These are phyloP conservation scores for Rynchops niger DNA, from an alignment of 2,113 vertebrate genomes.

Conservation along the genomic window DNA sequence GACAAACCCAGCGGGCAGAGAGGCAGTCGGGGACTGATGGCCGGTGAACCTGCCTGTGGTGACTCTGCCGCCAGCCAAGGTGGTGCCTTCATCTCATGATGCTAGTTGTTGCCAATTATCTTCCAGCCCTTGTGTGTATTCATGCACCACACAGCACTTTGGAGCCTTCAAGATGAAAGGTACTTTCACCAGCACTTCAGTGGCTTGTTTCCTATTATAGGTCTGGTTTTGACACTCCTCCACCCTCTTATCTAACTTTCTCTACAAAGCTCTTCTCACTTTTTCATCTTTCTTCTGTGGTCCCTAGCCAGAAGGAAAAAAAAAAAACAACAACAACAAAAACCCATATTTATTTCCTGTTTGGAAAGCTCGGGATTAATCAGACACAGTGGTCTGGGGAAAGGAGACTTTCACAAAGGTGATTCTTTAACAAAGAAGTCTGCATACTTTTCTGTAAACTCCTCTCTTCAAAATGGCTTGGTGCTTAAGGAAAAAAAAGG, in stretches of 20 bases:
- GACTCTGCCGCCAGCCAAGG: neutral
- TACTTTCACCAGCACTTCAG: conserved; percentile 26
- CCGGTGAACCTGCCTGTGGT: neutral
- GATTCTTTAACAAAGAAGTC: neutral
- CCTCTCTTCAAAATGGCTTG: neutral
- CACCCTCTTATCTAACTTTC: conserved; percentile 54
- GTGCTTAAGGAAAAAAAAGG: neutral
- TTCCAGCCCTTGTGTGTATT: neutral
- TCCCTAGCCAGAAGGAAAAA: neutral
- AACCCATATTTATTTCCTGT: neutral
- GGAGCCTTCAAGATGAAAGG: conserved; percentile 52
- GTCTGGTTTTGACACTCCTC: conserved; percentile 42
- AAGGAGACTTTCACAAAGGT: neutral
- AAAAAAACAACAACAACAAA: neutral
- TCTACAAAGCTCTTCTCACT: conserved; percentile 46
- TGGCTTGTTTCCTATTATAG: conserved; percentile 54
- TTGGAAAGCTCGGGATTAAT: neutral
- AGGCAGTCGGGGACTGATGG: neutral
- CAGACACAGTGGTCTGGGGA: neutral
- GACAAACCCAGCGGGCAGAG: neutral
- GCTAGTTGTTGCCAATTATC: neutral
- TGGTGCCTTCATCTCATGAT: neutral
- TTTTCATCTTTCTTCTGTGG: conserved; percentile 53
- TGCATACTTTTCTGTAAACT: neutral
- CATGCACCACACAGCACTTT: neutral